Conservation (phyloP, 2,797 vertebrate species). For the Poecilia velifera region DNA sequence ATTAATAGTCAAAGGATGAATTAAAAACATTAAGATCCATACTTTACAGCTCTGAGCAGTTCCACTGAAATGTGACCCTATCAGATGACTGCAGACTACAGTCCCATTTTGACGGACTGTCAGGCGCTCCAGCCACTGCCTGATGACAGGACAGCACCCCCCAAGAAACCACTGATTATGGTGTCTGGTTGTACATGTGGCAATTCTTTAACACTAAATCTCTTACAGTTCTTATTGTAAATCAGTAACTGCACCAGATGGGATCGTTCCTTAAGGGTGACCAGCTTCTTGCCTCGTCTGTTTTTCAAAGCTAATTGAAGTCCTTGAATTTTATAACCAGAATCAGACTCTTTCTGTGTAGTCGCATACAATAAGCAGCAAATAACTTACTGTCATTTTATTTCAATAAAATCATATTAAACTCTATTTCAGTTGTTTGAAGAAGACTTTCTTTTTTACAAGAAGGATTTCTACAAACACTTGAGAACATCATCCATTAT, state of each 20-base stretch:
- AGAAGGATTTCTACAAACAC: background rate
- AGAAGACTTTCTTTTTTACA: background rate
- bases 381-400: background rate
- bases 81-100: background rate
- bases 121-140: no score
- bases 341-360: background rate
- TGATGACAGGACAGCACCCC: background rate
- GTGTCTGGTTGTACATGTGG: background rate
- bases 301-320: background rate
- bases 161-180: background rate
- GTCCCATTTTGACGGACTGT: background rate
- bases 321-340: background rate
- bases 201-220: background rate
- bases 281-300: background rate
- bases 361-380: background rate
- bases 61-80: background rate
- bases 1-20: background rate
- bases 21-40: background rate
- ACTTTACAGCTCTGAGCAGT: background rate
- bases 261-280: background rate
- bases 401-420: background rate
- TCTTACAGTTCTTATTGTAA: background rate
- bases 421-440: background rate
- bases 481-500: background rate
- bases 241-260: background rate